phyloP scores from a whole-genome alignment of 1,140 invertebrate genomes.

The Ostrea edulis region DNA sequence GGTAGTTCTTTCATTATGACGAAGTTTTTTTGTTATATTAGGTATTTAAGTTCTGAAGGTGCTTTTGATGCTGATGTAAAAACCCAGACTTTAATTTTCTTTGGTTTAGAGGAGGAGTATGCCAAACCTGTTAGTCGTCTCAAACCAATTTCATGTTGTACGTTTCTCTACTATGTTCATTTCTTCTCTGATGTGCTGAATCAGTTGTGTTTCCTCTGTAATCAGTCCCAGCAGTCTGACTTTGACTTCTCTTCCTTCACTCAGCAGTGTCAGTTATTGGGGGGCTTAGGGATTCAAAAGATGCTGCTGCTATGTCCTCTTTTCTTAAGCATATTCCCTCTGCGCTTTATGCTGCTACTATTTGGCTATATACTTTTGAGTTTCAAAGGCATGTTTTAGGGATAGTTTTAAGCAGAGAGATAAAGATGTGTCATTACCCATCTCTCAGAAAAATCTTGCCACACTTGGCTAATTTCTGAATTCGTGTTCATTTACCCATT shows the following conservation, averaged over 20 bases:
- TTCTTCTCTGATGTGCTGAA: slow-evolving; percentile 39
- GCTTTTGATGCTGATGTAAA: slow-evolving; percentile 2
- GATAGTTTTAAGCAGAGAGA: slow-evolving; percentile 39
- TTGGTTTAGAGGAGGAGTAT: slow-evolving; percentile 27
- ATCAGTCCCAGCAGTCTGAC: not conserved
- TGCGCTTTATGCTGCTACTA: slow-evolving; percentile 33
- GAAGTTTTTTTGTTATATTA: slow-evolving; percentile 50
- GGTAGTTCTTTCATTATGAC: slow-evolving; percentile 7
- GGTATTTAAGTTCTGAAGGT: slow-evolving; percentile 55
- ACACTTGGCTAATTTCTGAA: not conserved
- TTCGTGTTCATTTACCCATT: not conserved
- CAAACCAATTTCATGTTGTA: slow-evolving; percentile 2
- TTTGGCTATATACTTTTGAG: slow-evolving; percentile 43
- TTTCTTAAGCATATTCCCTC: slow-evolving; percentile 15
- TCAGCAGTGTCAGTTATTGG: not conserved
- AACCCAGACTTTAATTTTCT: slow-evolving; percentile 44
- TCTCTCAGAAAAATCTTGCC: not conserved
- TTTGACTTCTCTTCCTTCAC: slow-evolving; percentile 34
- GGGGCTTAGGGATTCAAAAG: slow-evolving; percentile 1
- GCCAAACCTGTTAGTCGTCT: too few species aligned
- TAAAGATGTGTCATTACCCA: not conserved
- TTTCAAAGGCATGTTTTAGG: slow-evolving; percentile 43
- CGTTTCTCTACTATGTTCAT: slow-evolving; percentile 28
- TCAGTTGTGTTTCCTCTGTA: slow-evolving; percentile 3
- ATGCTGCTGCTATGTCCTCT: not conserved